A percentile compares a stretch with the other conserved stretches of the same genome.
Evolutionary conservation across 2,113 vertebrate genomes (phyloP).

Genomic region (Paradoxurus hermaphroditus): DNA sequence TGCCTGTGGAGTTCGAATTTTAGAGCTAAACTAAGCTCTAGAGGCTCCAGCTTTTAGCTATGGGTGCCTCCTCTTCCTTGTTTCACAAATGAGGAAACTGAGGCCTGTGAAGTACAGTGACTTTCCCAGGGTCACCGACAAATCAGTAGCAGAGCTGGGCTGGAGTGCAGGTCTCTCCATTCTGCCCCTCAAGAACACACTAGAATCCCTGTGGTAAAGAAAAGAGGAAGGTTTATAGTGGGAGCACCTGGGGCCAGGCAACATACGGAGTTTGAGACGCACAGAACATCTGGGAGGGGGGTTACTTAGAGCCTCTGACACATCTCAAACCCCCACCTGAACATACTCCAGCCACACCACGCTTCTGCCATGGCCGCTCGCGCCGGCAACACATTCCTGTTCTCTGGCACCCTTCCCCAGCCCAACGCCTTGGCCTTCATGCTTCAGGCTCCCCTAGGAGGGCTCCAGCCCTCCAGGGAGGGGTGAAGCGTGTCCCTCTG

Average conservation of each 20-base stretch:
- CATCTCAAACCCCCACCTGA: not conserved
- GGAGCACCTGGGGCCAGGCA: not conserved
- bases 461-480: not conserved
- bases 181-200: not conserved
- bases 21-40: not conserved
- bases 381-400: not conserved
- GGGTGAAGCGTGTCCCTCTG: accelerated
- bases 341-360: not conserved
- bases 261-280: not conserved
- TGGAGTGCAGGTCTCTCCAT: not conserved
- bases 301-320: too few relatives aligned
- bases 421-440: accelerated
- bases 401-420: not conserved
- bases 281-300: accelerated
- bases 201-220: not conserved
- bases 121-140: not conserved
- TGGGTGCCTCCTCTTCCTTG: not conserved
- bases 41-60: not conserved
- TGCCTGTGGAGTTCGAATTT: not conserved
- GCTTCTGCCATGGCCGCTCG: accelerated
- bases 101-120: not conserved
- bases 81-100: not conserved
- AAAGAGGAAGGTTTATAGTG: not conserved
- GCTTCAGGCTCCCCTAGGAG: not conserved
- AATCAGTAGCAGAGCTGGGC: not conserved